These are phyloP conservation scores for Perizoma flavofasciatum DNA, from an alignment of 2,888 invertebrate genomes.

Conservation along the genomic window DNA sequence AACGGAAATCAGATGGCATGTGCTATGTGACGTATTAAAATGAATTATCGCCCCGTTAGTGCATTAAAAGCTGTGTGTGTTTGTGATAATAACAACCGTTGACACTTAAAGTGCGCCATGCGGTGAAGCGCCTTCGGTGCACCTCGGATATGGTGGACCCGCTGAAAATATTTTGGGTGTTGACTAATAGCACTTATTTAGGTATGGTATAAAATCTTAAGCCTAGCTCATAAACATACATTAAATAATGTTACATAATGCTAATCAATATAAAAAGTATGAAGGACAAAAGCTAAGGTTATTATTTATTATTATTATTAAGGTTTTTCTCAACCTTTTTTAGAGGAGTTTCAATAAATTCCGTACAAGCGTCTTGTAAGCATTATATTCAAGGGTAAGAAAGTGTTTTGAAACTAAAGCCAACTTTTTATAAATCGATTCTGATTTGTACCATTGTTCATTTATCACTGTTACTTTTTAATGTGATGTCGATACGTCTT, in stretches of 20 bases:
- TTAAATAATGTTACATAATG: not conserved
- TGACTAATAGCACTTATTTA: constrained; percentile 92
- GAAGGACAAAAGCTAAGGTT: too few species aligned
- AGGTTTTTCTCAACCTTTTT: too few species aligned
- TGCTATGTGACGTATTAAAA: constrained; percentile 56
- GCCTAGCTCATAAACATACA: not conserved
- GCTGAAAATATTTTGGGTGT: constrained; percentile 92
- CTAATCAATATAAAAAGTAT: too few species aligned
- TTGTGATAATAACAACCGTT: constrained; percentile 54
- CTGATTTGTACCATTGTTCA: not conserved
- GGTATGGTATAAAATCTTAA: constrained; percentile 76
- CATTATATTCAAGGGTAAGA: not conserved
- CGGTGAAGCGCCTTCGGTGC: constrained; percentile 72
- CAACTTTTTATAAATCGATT: too few species aligned
- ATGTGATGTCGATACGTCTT: constrained; percentile 25
- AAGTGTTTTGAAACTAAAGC: not conserved
- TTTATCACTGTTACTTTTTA: constrained; percentile 6
- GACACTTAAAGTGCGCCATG: constrained; percentile 72
- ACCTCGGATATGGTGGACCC: constrained; percentile 90
- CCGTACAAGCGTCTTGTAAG: constrained; percentile 12
- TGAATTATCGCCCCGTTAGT: constrained; percentile 47
- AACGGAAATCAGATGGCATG: constrained; percentile 46
- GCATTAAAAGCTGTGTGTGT: constrained; percentile 44
- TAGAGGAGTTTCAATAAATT: constrained; percentile 3
- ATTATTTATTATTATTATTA: too few species aligned